Percentiles rank a stretch among this genome's conserved stretches.
Conservation (phyloP, 2,888 invertebrate genomes). For the Sinhomidia bicolor region DNA sequence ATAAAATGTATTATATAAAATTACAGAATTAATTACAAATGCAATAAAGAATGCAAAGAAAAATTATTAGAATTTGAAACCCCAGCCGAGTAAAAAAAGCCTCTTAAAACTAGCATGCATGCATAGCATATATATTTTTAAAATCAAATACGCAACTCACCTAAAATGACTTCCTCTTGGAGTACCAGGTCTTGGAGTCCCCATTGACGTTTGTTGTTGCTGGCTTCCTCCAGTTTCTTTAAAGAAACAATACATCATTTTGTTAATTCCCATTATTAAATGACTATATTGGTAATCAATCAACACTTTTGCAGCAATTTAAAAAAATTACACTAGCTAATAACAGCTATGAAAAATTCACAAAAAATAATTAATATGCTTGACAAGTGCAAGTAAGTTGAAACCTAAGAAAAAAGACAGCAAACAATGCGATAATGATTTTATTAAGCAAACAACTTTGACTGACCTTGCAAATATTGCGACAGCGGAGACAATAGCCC, state of each 20-base stretch:
- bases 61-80: too few species aligned
- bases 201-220: slow-evolving; percentile 39
- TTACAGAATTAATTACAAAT: too few species aligned
- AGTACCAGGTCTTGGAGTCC: slow-evolving; percentile 67
- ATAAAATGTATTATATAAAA: too few species aligned
- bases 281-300: too few species aligned
- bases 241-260: background rate
- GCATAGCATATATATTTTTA: background rate
- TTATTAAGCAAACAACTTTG: too few species aligned
- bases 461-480: slow-evolving; percentile 52
- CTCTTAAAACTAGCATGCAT: background rate
- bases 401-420: background rate
- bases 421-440: background rate
- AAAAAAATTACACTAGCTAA: too few species aligned
- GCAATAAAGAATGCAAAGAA: too few species aligned
- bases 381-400: background rate
- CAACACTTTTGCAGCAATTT: too few species aligned
- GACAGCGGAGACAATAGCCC: slow-evolving; percentile 60
- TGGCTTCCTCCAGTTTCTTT: slow-evolving; percentile 23
- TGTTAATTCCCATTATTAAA: too few species aligned
- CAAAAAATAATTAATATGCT: too few species aligned
- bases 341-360: too few species aligned
- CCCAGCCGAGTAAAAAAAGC: too few species aligned
- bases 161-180: slow-evolving; percentile 68
- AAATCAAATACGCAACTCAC: slow-evolving; percentile 31